Conservation (phyloP, 1,140 invertebrate species). For the Asobara japonica region DNA sequence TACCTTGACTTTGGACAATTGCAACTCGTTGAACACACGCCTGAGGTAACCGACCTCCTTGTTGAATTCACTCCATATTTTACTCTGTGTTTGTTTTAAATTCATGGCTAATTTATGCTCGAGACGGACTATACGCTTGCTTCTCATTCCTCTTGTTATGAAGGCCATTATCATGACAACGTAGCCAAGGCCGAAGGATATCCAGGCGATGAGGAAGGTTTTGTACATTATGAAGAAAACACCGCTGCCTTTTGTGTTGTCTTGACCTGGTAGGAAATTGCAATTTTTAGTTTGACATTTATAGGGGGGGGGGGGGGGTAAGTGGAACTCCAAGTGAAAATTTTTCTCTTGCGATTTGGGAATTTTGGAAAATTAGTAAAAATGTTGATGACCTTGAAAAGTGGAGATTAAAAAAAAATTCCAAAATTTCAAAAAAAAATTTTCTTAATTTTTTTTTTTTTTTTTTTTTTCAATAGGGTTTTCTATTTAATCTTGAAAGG, state of each 20-base stretch:
- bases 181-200: conserved; percentile 90
- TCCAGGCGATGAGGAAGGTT: conserved; percentile 82
- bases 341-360: neutral
- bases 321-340: neutral
- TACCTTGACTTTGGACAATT: conserved; percentile 82
- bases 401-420: neutral
- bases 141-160: conserved; percentile 78
- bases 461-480: too few relatives aligned
- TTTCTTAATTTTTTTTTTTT: neutral
- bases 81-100: conserved; percentile 80
- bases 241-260: conserved; percentile 67
- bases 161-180: conserved; percentile 91
- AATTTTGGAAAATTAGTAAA: neutral
- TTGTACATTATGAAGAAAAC: conserved; percentile 76
- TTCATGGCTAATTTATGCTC: conserved; percentile 80
- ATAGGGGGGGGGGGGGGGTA: too few relatives aligned
- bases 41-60: conserved; percentile 79
- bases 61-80: conserved; percentile 80
- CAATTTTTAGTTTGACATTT: neutral
- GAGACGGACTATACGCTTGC: conserved; percentile 77
- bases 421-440: neutral
- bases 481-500: too few relatives aligned
- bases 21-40: conserved; percentile 80
- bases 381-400: neutral
- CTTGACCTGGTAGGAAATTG: conserved; percentile 52